Conservation (phyloP, 2,888 invertebrate genomes). For the Pasiphila rectangulata region DNA sequence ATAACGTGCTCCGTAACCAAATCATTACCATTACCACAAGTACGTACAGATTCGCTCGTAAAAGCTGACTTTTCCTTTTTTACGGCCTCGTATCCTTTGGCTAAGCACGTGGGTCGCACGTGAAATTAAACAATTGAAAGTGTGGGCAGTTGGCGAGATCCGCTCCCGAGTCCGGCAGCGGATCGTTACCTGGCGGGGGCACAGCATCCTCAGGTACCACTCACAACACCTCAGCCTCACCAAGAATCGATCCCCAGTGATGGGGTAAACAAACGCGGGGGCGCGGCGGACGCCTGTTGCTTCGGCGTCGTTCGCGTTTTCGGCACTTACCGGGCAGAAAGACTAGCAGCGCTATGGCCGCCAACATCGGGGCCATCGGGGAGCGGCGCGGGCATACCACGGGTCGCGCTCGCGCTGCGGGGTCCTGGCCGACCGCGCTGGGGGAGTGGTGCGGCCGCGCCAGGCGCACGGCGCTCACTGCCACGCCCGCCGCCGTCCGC, state of each 20-base stretch:
- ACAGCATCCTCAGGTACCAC: constrained; percentile 41
- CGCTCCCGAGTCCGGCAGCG: constrained; percentile 11
- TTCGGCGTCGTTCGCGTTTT: constrained; percentile 32
- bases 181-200: constrained; percentile 46
- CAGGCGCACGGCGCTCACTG: constrained; percentile 40
- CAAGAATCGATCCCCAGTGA: constrained; percentile 49
- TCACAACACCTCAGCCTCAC: constrained; percentile 70
- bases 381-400: constrained; percentile 79
- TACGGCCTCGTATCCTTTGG: constrained; percentile 49
- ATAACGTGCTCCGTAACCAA: constrained; percentile 39
- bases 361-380: constrained; percentile 72
- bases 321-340: constrained; percentile 74
- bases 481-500: constrained; percentile 43
- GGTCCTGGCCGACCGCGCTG: constrained; percentile 63
- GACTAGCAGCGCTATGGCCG: constrained; percentile 73
- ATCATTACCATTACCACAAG: constrained; percentile 52
- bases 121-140: constrained; percentile 20
- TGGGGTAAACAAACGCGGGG: constrained; percentile 62
- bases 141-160: no score
- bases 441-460: constrained; percentile 58
- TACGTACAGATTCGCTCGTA: constrained; percentile 56
- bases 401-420: constrained; percentile 56
- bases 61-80: constrained; percentile 52
- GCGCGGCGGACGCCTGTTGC: constrained; percentile 72
- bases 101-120: constrained; percentile 32